Evolutionary conservation across 2,797 vertebrate genomes (phyloP), one percentile per base, ranked within the genome.

Genomic region (Odontamblyopus lacepedii): DNA sequence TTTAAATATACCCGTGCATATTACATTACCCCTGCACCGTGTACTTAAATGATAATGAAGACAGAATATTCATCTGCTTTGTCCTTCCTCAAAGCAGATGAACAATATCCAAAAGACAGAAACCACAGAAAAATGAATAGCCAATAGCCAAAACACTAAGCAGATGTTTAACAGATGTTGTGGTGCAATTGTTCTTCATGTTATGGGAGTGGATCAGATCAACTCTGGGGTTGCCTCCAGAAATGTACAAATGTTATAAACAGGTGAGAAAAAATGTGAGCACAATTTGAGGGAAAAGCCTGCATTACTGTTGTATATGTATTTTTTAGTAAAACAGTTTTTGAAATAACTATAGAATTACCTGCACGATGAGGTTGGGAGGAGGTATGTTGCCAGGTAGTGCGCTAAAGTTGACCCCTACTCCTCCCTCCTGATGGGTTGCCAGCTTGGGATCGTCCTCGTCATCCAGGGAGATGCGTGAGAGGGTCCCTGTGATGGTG

Each of bases 401-500:
- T 50, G 94, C 95, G 77, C 95, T 97, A 89, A 96, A 99, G 89
- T 97, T 97, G 81, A 98, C 90, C 0, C 96, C 92, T 65, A 98
- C 96, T 0, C 94, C 91, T 0, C 95, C 92, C 78, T 99, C 97
- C 0, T 95, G 94, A 83, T 95, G 95, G 69, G 95, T 94, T 74
- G 95, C 93, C 85, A 98, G 95, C 79, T 99, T 99, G 70, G 96
- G 96, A 85, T 98, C 97, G 18, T 99, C 97, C 0, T 98, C 98
- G 0, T 98, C 98, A 0, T 99, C 97, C 92, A 99, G 89, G 48
- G 98, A 99, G 85, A 99, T 97, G 79, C 97, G 97, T 48, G 98
- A 99, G 68, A 99, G 92, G 0, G 97, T 97, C 72, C 97, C 97
- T 0, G 98, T 99, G 92, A 99, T 98, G 92, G 97, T 99, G 69